Evolutionary conservation across 2,888 invertebrate genomes (phyloP), one percentile per base, ranked within the genome.

Genomic region (Noctuana brunneofusca): DNA sequence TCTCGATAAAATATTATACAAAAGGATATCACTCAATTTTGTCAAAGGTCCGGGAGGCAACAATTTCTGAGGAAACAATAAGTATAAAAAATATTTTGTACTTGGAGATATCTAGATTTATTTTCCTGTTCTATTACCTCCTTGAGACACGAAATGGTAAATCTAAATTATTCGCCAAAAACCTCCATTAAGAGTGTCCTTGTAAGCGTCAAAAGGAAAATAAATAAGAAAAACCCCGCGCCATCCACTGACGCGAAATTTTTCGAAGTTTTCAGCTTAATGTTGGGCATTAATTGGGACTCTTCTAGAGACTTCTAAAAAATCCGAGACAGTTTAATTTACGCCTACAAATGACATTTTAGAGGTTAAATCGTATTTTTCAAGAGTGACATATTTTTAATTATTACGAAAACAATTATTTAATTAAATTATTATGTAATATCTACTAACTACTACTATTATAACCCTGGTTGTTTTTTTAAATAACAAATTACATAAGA

Each of bases 291-390:
- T 60, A 60, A 65, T 66, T 63, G 54, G 52, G n/a, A 63, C 30
- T 49, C 54, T 50, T 57, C 41, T 18, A 41, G 20, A 63, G 50
- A 52, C 57, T 54, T 57, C 41, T 16, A 24, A 43, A 49, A 54
- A 52, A 41, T 43, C 41, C 11, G n/a, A 35, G 53, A 24, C 43
- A 65, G 49, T 54, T 66, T 55, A 65, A 60, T 65, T 66, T 46
- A 63, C 43, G 32, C 56, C 49, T 14, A 38, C 20, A 56, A 16
- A 56, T 46, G 20, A 53, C n/a, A 18, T 53, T 53, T 35, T 8
- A 1, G 9, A 14, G 16, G 35, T 22, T 18, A 53, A 53, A 35
- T 14, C 32, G 11, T 16, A 52, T 12, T 20, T 32, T 52, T 0
- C 2, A 20, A 35, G 35, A 20, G 52, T 46, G 43, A 43, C 43